Evolutionary conservation across 1,140 invertebrate genomes (phyloP).

Genomic region (Bicyclus anynana): DNA sequence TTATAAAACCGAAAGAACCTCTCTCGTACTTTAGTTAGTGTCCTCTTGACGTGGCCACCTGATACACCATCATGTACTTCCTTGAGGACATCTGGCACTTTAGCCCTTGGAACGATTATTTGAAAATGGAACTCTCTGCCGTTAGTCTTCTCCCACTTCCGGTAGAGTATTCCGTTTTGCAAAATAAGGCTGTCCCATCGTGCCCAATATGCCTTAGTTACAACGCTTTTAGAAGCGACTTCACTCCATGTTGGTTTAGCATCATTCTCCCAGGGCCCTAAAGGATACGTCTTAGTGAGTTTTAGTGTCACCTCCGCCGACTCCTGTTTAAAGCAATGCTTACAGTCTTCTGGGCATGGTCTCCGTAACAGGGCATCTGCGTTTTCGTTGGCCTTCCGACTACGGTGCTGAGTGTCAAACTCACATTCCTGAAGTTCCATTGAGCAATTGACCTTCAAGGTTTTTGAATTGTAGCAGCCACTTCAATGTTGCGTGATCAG

Average conservation of each 20-base stretch:
- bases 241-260: too few relatives aligned
- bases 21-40: constrained; percentile 13
- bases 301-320: not conserved
- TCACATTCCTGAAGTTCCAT: constrained; percentile 22
- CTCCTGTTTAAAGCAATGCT: constrained; percentile 11
- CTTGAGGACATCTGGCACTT: not conserved
- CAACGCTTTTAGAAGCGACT: too few relatives aligned
- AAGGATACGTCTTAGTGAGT: too few relatives aligned
- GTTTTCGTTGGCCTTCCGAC: constrained; percentile 9
- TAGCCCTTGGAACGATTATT: not conserved
- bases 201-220: too few relatives aligned
- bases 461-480: constrained; percentile 41
- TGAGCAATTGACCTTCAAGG: constrained; percentile 16
- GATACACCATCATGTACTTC: constrained; percentile 2
- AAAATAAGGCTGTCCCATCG: too few relatives aligned
- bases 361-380: constrained; percentile 22
- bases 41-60: constrained; percentile 10
- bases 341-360: constrained; percentile 10
- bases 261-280: too few relatives aligned
- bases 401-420: not conserved
- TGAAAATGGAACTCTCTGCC: too few relatives aligned
- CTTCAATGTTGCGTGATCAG: constrained; percentile 35
- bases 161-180: too few relatives aligned
- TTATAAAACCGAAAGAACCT: constrained; percentile 25
- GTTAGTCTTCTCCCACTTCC: not conserved